Evolutionary conservation across 2,797 vertebrate species (phyloP).

Genomic region (Dryobates pubescens): DNA sequence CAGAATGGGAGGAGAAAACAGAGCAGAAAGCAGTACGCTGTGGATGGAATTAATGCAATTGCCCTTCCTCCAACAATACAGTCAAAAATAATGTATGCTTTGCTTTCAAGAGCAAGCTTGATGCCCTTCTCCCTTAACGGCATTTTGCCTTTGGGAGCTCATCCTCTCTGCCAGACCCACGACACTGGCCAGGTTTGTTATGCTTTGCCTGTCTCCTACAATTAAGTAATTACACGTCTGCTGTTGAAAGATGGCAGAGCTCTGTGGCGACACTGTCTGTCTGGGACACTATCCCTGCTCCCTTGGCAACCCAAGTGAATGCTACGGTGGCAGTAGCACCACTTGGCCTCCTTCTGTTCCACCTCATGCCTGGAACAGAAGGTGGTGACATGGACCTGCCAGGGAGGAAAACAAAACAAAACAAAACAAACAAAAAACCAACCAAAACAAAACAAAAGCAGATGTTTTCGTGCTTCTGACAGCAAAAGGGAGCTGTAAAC

Average conservation of each 20-base stretch:
- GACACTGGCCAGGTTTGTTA: conserved; percentile 15
- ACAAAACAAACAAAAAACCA: no score
- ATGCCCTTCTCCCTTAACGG: neutral
- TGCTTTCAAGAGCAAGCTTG: conserved; percentile 14
- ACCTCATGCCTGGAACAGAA: neutral
- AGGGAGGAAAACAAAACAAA: no score
- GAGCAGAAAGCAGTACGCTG: neutral
- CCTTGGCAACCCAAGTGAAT: conserved; percentile 28
- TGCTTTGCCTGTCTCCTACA: conserved; percentile 52
- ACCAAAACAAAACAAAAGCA: neutral
- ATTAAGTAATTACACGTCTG: conserved; percentile 57
- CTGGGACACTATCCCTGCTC: neutral
- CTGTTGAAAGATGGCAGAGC: conserved; percentile 24
- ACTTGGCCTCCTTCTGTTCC: neutral
- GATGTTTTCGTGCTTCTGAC: neutral
- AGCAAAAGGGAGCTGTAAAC: neutral
- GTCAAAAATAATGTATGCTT: neutral
- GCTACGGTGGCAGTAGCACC: neutral
- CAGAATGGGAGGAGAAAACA: neutral
- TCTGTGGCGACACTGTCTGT: neutral
- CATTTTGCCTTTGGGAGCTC: conserved; percentile 18
- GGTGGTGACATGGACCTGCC: neutral
- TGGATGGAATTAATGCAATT: conserved; percentile 14
- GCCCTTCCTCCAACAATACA: conserved; percentile 25
- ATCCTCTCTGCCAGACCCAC: conserved; percentile 20